Conservation (phyloP, 2,113 vertebrate genomes). For the Dinomys branickii region DNA sequence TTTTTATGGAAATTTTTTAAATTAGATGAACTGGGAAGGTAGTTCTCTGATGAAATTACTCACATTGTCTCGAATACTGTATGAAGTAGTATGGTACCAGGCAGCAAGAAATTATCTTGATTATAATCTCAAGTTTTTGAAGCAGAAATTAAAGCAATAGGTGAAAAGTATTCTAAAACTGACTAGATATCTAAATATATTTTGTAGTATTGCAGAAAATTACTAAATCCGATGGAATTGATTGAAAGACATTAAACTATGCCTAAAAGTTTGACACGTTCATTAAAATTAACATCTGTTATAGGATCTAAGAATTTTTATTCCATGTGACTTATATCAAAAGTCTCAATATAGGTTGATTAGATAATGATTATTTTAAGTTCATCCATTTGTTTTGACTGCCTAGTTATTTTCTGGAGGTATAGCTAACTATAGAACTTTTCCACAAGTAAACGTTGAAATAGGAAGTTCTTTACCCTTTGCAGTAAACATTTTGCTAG, state of each 20-base stretch:
- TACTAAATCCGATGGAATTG: not conserved
- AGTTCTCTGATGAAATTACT: not conserved
- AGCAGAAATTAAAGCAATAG: slow-evolving; percentile 19
- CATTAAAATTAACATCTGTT: not conserved
- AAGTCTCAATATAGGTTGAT: not conserved
- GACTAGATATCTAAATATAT: not conserved
- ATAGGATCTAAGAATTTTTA: not conserved
- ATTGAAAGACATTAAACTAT: not conserved
- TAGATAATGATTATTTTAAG: not conserved
- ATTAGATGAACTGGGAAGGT: not conserved
- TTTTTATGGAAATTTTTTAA: slow-evolving; percentile 53
- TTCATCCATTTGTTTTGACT: not conserved
- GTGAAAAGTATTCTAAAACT: not conserved
- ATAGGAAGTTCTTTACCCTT: not conserved
- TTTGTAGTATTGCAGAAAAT: not conserved
- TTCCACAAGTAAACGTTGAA: not conserved
- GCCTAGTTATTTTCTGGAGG: slow-evolving; percentile 14
- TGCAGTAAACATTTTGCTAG: slow-evolving; percentile 38
- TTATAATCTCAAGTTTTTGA: not conserved
- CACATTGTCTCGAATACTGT: not conserved
- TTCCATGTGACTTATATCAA: not conserved
- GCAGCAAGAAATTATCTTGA: slow-evolving; percentile 23
- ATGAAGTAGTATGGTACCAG: not conserved
- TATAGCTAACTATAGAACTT: not conserved
- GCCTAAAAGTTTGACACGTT: not conserved